A percentile compares a stretch with the other conserved stretches of the same genome.
Conservation (phyloP, 1,140 invertebrate species). For the Apis cerana region DNA sequence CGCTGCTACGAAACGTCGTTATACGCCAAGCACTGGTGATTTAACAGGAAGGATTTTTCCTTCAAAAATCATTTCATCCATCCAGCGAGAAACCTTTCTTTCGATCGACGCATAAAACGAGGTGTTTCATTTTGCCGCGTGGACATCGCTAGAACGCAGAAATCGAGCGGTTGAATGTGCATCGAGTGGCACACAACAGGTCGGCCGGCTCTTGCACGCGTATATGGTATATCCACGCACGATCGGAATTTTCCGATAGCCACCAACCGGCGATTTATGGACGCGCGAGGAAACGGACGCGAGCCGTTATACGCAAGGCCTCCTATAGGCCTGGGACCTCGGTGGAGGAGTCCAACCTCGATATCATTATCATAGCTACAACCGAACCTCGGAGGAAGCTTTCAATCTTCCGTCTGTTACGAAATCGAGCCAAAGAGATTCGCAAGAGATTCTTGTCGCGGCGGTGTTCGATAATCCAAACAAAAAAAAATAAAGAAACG, state of each 20-base stretch:
- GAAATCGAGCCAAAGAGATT: too few species aligned
- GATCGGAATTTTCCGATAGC: constrained; percentile 78
- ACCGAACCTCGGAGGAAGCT: too few species aligned
- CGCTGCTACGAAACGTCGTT: neutral
- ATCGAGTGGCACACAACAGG: constrained; percentile 15
- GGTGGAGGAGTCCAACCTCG: constrained; percentile 47
- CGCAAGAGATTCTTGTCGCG: too few species aligned
- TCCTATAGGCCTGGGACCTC: constrained; percentile 30
- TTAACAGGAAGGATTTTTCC: neutral
- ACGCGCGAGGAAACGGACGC: constrained; percentile 58
- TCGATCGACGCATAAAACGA: too few species aligned
- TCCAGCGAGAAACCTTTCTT: too few species aligned
- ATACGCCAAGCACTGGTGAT: neutral
- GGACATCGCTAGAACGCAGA: constrained; percentile 37
- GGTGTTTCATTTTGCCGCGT: constrained; percentile 56
- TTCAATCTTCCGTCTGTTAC: too few species aligned
- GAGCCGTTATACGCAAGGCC: constrained; percentile 49
- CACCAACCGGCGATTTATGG: constrained; percentile 68
- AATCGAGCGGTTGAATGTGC: neutral
- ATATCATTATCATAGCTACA: constrained; percentile 58
- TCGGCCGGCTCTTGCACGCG: constrained; percentile 36
- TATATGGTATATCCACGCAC: constrained; percentile 70
- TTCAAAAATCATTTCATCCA: too few species aligned
- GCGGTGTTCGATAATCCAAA: too few species aligned
- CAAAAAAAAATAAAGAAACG: too few species aligned